Evolutionary conservation across 2,888 invertebrate genomes (phyloP).

Genomic region (Drosophila greeni): DNA sequence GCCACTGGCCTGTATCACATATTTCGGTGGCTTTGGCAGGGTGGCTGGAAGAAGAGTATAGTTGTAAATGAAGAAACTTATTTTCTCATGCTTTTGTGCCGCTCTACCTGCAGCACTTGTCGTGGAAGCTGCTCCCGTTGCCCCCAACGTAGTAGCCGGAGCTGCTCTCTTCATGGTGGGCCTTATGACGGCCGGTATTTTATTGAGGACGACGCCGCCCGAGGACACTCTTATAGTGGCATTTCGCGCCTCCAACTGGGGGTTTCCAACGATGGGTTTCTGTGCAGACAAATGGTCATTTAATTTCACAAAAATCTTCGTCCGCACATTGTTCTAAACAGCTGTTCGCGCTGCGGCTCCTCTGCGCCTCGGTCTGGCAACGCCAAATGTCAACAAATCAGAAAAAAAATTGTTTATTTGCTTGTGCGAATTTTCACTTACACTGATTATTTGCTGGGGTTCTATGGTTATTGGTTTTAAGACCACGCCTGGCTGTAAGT

Average conservation of each 20-base stretch:
- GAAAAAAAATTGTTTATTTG: not conserved
- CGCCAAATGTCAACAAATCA: slow-evolving; percentile 14
- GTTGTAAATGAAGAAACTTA: not conserved
- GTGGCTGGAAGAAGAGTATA: slow-evolving; percentile 26
- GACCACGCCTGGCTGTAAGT: slow-evolving; percentile 43
- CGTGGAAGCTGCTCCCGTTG: not conserved
- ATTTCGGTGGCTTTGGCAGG: slow-evolving; percentile 68
- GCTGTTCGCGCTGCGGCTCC: slow-evolving; percentile 1
- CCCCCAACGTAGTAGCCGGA: not conserved
- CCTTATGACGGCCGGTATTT: slow-evolving; percentile 62
- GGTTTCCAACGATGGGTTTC: slow-evolving; percentile 45
- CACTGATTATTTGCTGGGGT: slow-evolving; percentile 51
- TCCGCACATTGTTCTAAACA: slow-evolving; percentile 11
- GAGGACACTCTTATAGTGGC: slow-evolving; percentile 19
- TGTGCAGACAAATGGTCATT: slow-evolving; percentile 1
- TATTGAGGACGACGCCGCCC: slow-evolving; percentile 61
- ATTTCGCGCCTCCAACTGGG: slow-evolving; percentile 49
- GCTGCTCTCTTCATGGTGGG: slow-evolving; percentile 72
- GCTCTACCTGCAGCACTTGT: slow-evolving; percentile 5
- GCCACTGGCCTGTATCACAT: slow-evolving; percentile 53
- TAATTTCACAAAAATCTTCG: not conserved
- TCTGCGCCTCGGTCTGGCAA: slow-evolving; percentile 3
- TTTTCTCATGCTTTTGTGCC: slow-evolving; percentile 15
- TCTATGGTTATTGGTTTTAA: slow-evolving; percentile 51
- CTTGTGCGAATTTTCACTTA: slow-evolving; percentile 33